A percentile compares a stretch with the other conserved stretches of the same genome.
These are phyloP conservation scores for Sardina pilchardus DNA, from an alignment of 2,113 vertebrate species.

Conservation along the genomic window DNA sequence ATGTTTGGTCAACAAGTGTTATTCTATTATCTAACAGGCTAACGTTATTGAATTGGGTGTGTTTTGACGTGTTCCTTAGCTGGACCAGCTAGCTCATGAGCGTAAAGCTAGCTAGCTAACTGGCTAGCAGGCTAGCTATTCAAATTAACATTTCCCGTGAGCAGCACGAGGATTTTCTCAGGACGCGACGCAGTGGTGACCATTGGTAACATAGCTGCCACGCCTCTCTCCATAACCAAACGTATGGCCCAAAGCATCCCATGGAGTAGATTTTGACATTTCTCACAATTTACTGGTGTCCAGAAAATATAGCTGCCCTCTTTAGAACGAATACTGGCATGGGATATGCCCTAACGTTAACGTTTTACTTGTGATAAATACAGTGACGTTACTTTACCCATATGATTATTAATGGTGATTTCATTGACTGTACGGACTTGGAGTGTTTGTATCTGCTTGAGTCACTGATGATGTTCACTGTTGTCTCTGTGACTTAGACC, in stretches of 20 bases:
- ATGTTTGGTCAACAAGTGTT: background rate
- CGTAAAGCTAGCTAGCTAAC: slow-evolving; percentile 48
- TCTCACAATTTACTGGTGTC: background rate
- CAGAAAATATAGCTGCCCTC: background rate
- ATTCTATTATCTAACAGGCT: background rate
- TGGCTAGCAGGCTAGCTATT: slow-evolving; percentile 8
- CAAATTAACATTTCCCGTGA: background rate
- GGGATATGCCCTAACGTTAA: background rate
- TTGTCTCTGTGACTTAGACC: slow-evolving; percentile 73
- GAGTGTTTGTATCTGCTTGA: background rate
- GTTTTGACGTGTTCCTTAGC: background rate
- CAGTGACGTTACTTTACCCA: background rate
- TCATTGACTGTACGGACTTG: background rate
- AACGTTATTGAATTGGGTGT: too few relatives aligned
- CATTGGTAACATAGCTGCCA: background rate
- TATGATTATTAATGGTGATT: too few relatives aligned
- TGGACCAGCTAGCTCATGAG: background rate
- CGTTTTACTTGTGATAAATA: background rate
- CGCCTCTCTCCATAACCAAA: background rate
- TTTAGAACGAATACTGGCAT: background rate
- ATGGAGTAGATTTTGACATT: background rate
- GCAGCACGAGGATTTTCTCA: background rate
- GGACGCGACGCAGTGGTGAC: background rate
- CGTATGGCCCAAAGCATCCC: background rate
- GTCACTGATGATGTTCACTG: background rate